A percentile compares a stretch with the other conserved stretches of the same genome.
phyloP scores from a whole-genome alignment of 2,797 vertebrate species.

The Vespertilio murinus region DNA sequence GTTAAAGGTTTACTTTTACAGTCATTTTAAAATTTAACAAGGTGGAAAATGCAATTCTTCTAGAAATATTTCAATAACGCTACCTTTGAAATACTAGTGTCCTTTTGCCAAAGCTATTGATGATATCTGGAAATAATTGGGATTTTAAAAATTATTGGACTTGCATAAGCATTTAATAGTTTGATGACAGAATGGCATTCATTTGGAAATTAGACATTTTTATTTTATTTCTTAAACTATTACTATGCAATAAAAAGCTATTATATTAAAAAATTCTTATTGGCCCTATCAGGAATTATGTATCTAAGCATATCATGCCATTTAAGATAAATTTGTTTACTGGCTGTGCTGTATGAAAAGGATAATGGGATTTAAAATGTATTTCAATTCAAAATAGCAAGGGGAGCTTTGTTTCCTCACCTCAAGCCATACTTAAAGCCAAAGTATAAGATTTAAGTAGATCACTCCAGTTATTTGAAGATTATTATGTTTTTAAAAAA shows the following conservation, averaged over 20 bases:
- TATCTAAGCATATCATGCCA: neutral
- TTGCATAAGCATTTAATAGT: conserved; percentile 8
- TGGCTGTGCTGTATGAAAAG: neutral
- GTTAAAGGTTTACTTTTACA: neutral
- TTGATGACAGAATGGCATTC: neutral
- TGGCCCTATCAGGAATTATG: neutral
- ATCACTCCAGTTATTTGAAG: neutral
- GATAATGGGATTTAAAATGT: neutral
- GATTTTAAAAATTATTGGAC: neutral
- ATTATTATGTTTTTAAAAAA: neutral
- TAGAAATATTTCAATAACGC: neutral
- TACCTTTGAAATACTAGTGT: neutral
- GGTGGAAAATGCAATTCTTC: neutral
- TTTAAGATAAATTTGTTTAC: neutral
- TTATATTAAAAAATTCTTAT: neutral
- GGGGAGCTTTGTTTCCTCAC: neutral
- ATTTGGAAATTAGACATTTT: neutral
- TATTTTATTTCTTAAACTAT: conserved; percentile 15
- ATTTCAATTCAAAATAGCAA: neutral
- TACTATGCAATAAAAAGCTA: neutral
- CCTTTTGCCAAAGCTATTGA: conserved; percentile 23
- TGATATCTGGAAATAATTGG: neutral
- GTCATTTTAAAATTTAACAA: neutral
- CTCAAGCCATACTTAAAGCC: neutral
- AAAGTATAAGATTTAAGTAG: neutral